Evolutionary conservation across 2,797 vertebrate genomes (phyloP).

Genomic region (Oreochromis grahami): DNA sequence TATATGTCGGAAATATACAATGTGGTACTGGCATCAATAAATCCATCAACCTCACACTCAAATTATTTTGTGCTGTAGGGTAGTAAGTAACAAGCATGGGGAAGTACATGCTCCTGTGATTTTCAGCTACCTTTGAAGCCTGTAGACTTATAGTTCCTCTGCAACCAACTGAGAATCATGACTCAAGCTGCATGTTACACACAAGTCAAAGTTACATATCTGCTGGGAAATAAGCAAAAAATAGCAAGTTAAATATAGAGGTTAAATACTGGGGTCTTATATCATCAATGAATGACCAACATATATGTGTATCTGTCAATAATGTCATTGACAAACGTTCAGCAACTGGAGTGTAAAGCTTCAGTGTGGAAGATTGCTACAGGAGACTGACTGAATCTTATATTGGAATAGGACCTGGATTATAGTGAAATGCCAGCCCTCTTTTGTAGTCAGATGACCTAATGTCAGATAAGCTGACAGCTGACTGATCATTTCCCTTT

Average conservation of each 20-base stretch:
- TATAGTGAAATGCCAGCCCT: background rate
- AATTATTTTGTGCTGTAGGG: background rate
- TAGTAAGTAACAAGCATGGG: background rate
- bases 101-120: background rate
- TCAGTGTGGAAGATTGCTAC: background rate
- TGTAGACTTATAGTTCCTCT: background rate
- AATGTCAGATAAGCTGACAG: background rate
- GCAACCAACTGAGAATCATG: background rate
- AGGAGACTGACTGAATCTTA: background rate
- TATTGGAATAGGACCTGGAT: background rate
- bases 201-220: background rate
- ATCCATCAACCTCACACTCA: background rate
- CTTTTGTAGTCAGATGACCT: background rate
- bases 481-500: background rate
- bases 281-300: background rate
- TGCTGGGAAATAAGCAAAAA: background rate
- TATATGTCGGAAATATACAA: background rate
- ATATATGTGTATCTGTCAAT: background rate
- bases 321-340: background rate
- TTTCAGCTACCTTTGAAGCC: conserved; percentile 14
- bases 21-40: background rate
- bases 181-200: background rate
- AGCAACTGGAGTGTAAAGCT: background rate
- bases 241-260: background rate
- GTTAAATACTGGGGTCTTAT: background rate